phyloP scores from a whole-genome alignment of 2,888 invertebrate genomes.

The Erebia epiphron region DNA sequence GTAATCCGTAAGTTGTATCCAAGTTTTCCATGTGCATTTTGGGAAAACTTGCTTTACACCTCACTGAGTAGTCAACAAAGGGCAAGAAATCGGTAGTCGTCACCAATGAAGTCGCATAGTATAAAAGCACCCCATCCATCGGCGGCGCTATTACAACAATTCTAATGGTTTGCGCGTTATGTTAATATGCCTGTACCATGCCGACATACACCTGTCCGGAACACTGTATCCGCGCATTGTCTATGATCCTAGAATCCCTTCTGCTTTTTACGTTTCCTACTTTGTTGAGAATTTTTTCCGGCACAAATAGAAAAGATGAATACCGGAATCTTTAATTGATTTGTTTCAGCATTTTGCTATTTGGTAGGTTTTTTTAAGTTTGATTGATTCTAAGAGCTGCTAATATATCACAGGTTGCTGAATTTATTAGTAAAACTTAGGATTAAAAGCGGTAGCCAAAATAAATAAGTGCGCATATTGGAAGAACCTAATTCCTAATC shows the following conservation, averaged over 20 bases:
- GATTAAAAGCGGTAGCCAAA: no score
- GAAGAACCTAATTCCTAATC: no score
- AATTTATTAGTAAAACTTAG: no score
- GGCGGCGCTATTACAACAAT: conserved; percentile 42
- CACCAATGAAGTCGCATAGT: conserved; percentile 1
- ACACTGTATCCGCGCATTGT: conserved; percentile 77
- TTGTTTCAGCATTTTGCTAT: no score
- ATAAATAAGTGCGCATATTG: no score
- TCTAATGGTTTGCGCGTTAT: conserved; percentile 48
- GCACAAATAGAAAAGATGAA: neutral
- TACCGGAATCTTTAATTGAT: neutral
- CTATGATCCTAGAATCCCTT: conserved; percentile 52
- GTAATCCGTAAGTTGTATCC: no score
- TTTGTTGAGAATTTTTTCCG: conserved; percentile 25
- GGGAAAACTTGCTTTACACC: no score
- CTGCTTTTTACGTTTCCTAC: conserved; percentile 35
- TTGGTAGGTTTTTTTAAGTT: no score
- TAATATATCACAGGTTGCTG: no score
- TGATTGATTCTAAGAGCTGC: no score
- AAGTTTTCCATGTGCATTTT: no score
- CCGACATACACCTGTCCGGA: conserved; percentile 72
- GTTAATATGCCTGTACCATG: conserved; percentile 49
- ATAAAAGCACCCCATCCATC: conserved; percentile 9
- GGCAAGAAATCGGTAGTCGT: neutral
- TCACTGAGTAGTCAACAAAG: neutral